These are phyloP conservation scores for Alaudala cheleensis DNA, from an alignment of 2,113 vertebrate species.

Conservation along the genomic window DNA sequence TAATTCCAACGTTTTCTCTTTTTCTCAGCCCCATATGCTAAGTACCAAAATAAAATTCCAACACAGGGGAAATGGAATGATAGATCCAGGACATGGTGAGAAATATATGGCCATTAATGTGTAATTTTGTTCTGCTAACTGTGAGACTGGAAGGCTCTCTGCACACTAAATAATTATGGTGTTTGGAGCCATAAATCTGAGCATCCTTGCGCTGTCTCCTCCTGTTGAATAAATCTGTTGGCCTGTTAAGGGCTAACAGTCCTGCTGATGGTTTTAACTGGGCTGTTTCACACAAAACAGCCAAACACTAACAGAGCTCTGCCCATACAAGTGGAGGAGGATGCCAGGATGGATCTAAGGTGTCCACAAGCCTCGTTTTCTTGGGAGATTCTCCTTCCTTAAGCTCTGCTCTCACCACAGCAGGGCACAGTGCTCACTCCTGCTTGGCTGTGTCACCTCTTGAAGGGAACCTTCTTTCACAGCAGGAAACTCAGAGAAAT, in stretches of 20 bases:
- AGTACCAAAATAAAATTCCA: conserved; percentile 63
- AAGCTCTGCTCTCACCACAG: conserved; percentile 22
- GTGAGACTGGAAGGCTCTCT: conserved; percentile 44
- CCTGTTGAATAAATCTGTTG: conserved; percentile 54
- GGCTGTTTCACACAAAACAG: background rate
- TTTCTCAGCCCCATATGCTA: conserved; percentile 31
- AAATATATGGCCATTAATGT: conserved; percentile 62
- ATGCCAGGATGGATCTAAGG: conserved; percentile 26
- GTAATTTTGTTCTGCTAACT: conserved; percentile 65
- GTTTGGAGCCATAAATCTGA: conserved; percentile 58
- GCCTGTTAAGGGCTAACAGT: conserved; percentile 10
- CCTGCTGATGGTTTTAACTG: conserved; percentile 40
- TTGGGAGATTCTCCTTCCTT: conserved; percentile 32
- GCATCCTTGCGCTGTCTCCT: conserved; percentile 52
- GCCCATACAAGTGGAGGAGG: background rate
- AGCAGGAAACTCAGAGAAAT: conserved; percentile 47
- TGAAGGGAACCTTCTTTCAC: conserved; percentile 31
- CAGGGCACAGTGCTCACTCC: conserved; percentile 10
- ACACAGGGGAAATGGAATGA: conserved; percentile 8
- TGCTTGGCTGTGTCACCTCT: conserved; percentile 12
- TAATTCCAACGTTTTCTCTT: conserved; percentile 14
- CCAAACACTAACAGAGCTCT: background rate
- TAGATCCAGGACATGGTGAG: conserved; percentile 28
- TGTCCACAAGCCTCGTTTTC: conserved; percentile 9
- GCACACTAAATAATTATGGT: conserved; percentile 47